These are phyloP conservation scores for Megaceryle torquata DNA, from an alignment of 2,113 vertebrate species.

Conservation along the genomic window DNA sequence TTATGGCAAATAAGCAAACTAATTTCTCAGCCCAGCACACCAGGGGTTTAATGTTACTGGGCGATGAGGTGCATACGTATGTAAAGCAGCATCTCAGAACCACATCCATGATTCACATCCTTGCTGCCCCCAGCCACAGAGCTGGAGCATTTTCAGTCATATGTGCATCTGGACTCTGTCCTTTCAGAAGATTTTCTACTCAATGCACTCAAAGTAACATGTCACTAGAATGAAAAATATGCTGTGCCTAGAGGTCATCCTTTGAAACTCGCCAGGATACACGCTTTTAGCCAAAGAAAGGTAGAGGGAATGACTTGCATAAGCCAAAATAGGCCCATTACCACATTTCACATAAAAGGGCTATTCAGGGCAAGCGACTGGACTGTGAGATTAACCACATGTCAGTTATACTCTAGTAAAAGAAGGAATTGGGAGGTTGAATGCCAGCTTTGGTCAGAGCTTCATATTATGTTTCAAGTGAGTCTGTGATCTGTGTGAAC, in stretches of 20 bases:
- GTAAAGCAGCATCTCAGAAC: not conserved
- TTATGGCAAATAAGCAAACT: slow-evolving; percentile 25
- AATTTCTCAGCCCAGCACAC: not conserved
- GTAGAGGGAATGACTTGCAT: not conserved
- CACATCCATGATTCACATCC: not conserved
- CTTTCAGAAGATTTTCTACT: not conserved
- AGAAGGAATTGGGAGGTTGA: not conserved
- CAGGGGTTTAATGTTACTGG: not conserved
- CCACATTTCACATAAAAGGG: not conserved
- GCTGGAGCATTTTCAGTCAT: not conserved
- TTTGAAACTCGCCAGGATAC: not conserved
- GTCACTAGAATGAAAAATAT: not conserved
- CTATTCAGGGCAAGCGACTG: not conserved
- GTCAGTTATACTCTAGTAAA: not conserved
- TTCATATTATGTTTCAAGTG: not conserved
- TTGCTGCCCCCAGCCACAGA: not conserved
- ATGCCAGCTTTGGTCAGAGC: not conserved
- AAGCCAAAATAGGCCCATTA: not conserved
- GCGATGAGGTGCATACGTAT: not conserved
- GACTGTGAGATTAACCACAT: not conserved
- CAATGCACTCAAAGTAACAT: not conserved
- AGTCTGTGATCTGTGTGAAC: not conserved
- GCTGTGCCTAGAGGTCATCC: not conserved
- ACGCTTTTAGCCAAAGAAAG: not conserved
- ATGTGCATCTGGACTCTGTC: not conserved